These are phyloP conservation scores for Drosophila kambysellisi DNA, from an alignment of 2,888 invertebrate genomes.

Conservation along the genomic window DNA sequence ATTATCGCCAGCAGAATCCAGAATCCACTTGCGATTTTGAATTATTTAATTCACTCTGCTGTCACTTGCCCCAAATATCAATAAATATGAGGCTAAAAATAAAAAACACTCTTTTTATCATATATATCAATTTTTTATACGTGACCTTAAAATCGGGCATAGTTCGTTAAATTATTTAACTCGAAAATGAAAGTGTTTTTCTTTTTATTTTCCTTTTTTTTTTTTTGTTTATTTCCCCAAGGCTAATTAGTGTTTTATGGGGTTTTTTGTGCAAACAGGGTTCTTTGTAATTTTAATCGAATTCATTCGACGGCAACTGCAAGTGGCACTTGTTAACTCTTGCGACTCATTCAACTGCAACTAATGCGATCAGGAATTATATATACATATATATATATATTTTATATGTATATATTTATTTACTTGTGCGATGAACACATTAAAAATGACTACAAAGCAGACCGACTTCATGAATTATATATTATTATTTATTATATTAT, in stretches of 20 bases:
- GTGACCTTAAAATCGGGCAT: neutral
- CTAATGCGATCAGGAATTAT: conserved; percentile 13
- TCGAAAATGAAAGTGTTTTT: neutral
- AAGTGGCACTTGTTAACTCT: neutral
- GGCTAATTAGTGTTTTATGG: conserved; percentile 30
- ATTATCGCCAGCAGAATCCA: conserved; percentile 24
- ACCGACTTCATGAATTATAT: no score
- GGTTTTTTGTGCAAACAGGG: conserved; percentile 17
- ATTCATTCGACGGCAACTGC: conserved; percentile 3
- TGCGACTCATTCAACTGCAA: conserved; percentile 15
- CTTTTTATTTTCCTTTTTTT: no score
- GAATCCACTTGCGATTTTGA: neutral
- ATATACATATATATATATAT: no score
- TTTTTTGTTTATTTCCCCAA: neutral
- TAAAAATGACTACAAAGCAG: neutral
- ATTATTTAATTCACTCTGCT: neutral
- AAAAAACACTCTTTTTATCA: no score
- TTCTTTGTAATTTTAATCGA: conserved; percentile 2
- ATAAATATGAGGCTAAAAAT: neutral
- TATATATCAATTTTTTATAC: no score
- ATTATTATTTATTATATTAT: no score
- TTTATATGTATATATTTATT: conserved; percentile 2
- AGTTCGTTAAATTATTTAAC: neutral
- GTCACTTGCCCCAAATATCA: neutral
- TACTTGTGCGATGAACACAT: neutral